Base-by-base conservation (phyloP, 2,797 vertebrate genomes). In the Catamblyrhynchus diadema region DNA sequence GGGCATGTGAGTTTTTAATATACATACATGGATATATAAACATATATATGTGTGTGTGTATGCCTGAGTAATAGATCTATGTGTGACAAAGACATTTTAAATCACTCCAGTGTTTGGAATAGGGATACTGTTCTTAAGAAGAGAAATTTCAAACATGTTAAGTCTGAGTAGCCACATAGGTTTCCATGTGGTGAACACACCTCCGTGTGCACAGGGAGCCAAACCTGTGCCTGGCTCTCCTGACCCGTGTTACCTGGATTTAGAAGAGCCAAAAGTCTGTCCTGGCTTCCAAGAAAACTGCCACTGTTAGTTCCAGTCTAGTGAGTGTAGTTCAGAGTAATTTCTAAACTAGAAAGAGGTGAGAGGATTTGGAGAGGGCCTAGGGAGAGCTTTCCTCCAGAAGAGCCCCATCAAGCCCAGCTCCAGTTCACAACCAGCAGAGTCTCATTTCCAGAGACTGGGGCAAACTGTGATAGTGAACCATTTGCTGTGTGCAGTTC, bases 341-440 rank as follows among this genome's bases (percentile, higher is more conserved):
- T 14, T 61, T 50, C 56, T 75, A 28, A 69, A 7, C 13, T 30
- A 18, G 35, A n/a, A 25, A 30, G 39, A 53, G 10, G 15, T 54
- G 47, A 53, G 33, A 44, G 32, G 50, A 42, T 54, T 51, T 27
- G 2, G 12, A 67, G 50, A n/a, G 39, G 9, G 23, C 19, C 23
- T 57, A 5, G 3, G 35, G 45, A 44, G 18, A 33, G 20, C 22
- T 51, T 67, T 61, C 9, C 28, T 44, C 14, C 12, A 30, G 32
- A 44, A 47, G 20, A 64, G 30, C 37, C 13, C 0, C 35, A 13
- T 23, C 4, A 9, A 73, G 23, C 41, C 16, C 25, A 23, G 20
- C 39, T 51, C 39, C 41, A 10, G 24, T 24, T 70, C n/a, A 22
- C 0, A 0, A 23, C 6, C 66, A 50, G 2, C 24, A 12, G 25